These are phyloP conservation scores for Lampris megalopsis DNA, from an alignment of 2,113 vertebrate species.

Conservation along the genomic window DNA sequence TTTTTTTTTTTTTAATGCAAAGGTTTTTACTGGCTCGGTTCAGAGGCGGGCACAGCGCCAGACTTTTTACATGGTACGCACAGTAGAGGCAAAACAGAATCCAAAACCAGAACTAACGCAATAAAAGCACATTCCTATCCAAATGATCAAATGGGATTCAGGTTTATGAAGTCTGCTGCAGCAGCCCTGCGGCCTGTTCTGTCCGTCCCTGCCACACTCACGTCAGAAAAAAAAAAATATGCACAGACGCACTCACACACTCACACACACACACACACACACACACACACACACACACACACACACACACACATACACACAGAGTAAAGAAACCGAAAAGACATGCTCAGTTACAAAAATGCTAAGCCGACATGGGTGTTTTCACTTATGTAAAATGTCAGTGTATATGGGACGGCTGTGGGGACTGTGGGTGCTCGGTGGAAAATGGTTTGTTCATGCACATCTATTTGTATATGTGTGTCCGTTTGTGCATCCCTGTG, in stretches of 20 bases:
- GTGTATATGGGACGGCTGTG: neutral
- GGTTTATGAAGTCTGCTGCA: conserved; percentile 64
- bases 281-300: conserved; percentile 10
- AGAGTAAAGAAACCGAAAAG: neutral
- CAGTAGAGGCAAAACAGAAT: conserved; percentile 39
- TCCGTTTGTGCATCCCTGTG: no score
- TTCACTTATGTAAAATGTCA: neutral
- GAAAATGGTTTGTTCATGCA: neutral
- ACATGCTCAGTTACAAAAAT: conserved; percentile 13
- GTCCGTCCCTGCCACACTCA: conserved; percentile 60
- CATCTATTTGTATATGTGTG: no score
- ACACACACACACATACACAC: neutral
- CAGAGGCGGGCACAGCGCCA: conserved; percentile 32
- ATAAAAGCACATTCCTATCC: conserved; percentile 57
- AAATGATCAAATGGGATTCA: conserved; percentile 67
- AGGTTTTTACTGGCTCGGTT: conserved; percentile 55
- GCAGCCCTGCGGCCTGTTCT: conserved; percentile 65
- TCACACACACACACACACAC: conserved; percentile 18
- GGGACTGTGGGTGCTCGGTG: neutral
- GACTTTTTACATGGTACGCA: conserved; percentile 44
- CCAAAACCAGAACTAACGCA: conserved; percentile 34
- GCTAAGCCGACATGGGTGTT: conserved; percentile 3
- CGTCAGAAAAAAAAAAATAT: conserved; percentile 14
- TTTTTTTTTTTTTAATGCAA: conserved; percentile 39
- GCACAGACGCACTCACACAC: neutral